phyloP scores from a whole-genome alignment of 2,888 invertebrate genomes.

The Unio pictorum region DNA sequence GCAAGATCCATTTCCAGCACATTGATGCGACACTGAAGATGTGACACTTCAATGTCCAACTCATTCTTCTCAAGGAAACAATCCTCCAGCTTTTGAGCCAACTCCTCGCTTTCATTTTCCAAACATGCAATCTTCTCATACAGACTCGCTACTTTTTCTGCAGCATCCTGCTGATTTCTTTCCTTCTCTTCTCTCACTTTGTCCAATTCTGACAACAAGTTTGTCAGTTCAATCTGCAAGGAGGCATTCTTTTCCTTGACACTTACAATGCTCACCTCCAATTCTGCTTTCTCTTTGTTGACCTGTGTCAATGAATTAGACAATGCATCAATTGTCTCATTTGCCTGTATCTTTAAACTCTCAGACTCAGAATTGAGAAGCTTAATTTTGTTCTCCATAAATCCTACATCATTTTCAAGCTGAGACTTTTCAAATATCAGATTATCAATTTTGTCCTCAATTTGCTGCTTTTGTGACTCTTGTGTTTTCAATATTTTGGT shows the following conservation, averaged over 20 bases:
- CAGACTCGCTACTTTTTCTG: constrained; percentile 21
- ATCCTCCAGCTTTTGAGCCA: constrained; percentile 31
- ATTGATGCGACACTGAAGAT: constrained; percentile 31
- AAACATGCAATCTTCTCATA: constrained; percentile 28
- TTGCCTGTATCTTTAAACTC: constrained; percentile 20
- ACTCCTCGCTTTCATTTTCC: constrained; percentile 32
- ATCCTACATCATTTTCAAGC: constrained; percentile 39
- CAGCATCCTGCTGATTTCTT: constrained; percentile 19
- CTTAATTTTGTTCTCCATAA: constrained; percentile 32
- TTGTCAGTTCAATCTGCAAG: constrained; percentile 4
- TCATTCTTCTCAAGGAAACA: constrained; percentile 34
- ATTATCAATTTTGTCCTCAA: constrained; percentile 36
- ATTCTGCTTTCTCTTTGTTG: constrained; percentile 8
- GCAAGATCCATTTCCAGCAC: constrained; percentile 34
- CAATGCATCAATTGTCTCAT: constrained; percentile 17
- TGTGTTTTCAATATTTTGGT: constrained; percentile 21
- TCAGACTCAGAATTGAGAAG: constrained; percentile 26
- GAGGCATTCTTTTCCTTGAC: constrained; percentile 10
- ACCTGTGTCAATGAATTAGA: constrained; percentile 3
- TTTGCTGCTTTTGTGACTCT: constrained; percentile 22
- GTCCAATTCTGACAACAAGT: constrained; percentile 2
- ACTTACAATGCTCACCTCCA: constrained; percentile 2
- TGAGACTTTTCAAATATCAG: constrained; percentile 41
- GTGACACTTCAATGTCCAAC: constrained; percentile 34
- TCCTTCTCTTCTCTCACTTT: constrained; percentile 12